phyloP scores from a whole-genome alignment of 1,140 invertebrate genomes.

The Neotoxoptera formosana region DNA sequence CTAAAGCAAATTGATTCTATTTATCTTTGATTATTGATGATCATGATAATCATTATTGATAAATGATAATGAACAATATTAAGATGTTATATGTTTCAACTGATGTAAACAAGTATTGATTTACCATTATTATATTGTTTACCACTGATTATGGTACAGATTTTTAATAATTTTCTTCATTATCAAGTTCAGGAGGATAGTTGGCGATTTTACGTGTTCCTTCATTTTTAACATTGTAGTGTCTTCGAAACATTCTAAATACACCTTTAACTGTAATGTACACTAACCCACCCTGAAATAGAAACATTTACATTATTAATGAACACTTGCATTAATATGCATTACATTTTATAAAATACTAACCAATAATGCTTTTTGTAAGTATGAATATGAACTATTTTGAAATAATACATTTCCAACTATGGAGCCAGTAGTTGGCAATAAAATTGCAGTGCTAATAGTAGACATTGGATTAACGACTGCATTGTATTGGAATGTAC shows the following conservation, averaged over 20 bases:
- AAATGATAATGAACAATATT: not conserved
- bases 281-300: slow-evolving; percentile 80
- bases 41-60: too few species aligned
- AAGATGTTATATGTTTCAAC: not conserved
- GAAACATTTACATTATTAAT: slow-evolving; percentile 55
- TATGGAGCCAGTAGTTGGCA: slow-evolving; percentile 92
- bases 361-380: slow-evolving; percentile 87
- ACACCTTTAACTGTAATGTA: slow-evolving; percentile 93
- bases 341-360: slow-evolving; percentile 43
- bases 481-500: slow-evolving; percentile 40
- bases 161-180: slow-evolving; percentile 62
- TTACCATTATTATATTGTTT: too few species aligned
- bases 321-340: not conserved
- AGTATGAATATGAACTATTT: slow-evolving; percentile 81
- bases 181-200: slow-evolving; percentile 66
- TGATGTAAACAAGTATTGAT: not conserved
- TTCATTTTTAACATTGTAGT: slow-evolving; percentile 86
- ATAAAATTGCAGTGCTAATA: slow-evolving; percentile 90
- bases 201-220: slow-evolving; percentile 84
- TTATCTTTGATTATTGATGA: too few species aligned
- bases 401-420: slow-evolving; percentile 91
- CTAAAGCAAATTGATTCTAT: too few species aligned
- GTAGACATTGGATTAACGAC: slow-evolving; percentile 75
- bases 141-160: not conserved
- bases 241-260: slow-evolving; percentile 95